phyloP scores from a whole-genome alignment of 1,140 invertebrate species.

The Antheraea pernyi region DNA sequence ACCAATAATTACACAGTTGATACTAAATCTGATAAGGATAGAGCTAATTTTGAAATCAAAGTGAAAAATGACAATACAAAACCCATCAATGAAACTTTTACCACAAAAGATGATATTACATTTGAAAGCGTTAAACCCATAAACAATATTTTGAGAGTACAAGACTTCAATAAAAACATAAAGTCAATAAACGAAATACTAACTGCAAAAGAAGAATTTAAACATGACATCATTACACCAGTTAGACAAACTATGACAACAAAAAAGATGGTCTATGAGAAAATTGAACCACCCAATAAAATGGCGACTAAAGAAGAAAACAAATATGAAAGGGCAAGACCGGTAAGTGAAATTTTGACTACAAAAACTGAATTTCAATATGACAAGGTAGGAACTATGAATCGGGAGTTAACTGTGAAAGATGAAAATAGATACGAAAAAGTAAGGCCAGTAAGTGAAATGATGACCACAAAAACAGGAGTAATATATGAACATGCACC shows the following conservation, averaged over 20 bases:
- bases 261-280: background rate
- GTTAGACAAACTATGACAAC: background rate
- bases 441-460: background rate
- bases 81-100: conserved; percentile 1
- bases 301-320: background rate
- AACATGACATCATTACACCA: background rate
- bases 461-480: too few relatives aligned
- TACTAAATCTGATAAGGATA: background rate
- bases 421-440: background rate
- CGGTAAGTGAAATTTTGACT: background rate
- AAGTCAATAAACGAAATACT: background rate
- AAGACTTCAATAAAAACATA: background rate
- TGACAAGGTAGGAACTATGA: background rate
- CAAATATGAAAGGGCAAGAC: background rate
- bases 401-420: background rate
- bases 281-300: background rate
- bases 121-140: background rate
- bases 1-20: background rate
- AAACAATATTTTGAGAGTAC: background rate
- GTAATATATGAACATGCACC: too few relatives aligned
- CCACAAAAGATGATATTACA: background rate
- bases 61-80: background rate
- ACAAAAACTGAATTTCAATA: background rate
- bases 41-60: background rate
- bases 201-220: background rate